Evolutionary conservation across 35 echinoderm and acorn worm genomes (phyloP).

Genomic region (Anneissia japonica): DNA sequence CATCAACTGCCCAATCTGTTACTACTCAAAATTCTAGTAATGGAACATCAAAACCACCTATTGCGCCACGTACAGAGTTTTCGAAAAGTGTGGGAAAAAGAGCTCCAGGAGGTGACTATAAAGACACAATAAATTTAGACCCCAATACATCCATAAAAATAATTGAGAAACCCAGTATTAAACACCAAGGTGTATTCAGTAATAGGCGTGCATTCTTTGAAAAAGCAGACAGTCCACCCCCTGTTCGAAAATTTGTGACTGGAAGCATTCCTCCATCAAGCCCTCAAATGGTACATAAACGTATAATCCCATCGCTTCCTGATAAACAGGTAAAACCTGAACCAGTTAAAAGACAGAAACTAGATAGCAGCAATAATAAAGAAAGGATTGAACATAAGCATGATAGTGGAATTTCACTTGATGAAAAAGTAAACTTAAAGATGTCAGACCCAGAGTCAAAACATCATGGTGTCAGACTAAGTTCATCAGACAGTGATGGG

Average conservation of each 20-base stretch:
- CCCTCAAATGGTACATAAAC: neutral
- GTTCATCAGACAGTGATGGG: neutral
- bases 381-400: neutral
- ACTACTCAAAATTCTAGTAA: neutral
- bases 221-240: neutral
- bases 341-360: neutral
- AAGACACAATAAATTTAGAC: neutral
- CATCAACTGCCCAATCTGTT: neutral
- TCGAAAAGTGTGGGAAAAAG: neutral
- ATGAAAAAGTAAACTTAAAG: neutral
- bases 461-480: neutral
- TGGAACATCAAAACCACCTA: neutral
- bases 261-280: neutral
- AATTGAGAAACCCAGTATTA: neutral
- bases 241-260: neutral
- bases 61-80: neutral
- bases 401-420: neutral
- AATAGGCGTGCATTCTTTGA: neutral
- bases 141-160: neutral
- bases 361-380: neutral
- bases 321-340: neutral
- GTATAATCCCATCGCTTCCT: neutral
- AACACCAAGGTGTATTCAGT: neutral
- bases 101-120: neutral
- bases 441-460: neutral